These are phyloP conservation scores for Drosophila kuntzei DNA, from an alignment of 2,888 invertebrate species.

Conservation along the genomic window DNA sequence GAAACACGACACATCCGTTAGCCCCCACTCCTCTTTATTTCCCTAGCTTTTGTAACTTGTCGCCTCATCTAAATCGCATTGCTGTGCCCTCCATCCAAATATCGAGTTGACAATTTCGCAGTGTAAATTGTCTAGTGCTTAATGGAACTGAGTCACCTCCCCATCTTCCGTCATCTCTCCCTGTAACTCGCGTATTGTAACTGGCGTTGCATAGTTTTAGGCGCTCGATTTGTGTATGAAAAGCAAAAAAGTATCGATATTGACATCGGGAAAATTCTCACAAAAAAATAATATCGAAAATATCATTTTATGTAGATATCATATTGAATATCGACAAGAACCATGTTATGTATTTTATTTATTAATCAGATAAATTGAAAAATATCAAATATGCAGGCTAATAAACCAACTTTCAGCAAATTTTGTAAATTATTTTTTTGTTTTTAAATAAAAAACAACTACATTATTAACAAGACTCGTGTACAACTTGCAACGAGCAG, in stretches of 20 bases:
- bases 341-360: no score
- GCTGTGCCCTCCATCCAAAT: constrained; percentile 21
- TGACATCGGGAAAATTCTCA: not conserved
- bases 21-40: not conserved
- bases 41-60: not conserved
- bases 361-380: no score
- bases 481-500: no score
- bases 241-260: not conserved
- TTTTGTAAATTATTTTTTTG: no score
- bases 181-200: constrained; percentile 33
- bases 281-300: no score
- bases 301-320: no score
- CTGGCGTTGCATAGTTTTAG: constrained; percentile 40
- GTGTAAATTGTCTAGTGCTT: constrained; percentile 38
- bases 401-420: no score
- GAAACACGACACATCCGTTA: constrained; percentile 29
- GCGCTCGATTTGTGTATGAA: not conserved
- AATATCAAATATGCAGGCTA: no score
- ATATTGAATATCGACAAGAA: not conserved
- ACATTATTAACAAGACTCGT: no score
- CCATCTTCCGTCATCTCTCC: not conserved
- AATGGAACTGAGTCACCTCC: constrained; percentile 26
- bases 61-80: constrained; percentile 28
- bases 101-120: constrained; percentile 41
- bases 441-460: no score